A percentile compares a stretch with the other conserved stretches of the same genome.
Conservation (phyloP, 2,888 invertebrate species). For the Nomada ferruginata region DNA sequence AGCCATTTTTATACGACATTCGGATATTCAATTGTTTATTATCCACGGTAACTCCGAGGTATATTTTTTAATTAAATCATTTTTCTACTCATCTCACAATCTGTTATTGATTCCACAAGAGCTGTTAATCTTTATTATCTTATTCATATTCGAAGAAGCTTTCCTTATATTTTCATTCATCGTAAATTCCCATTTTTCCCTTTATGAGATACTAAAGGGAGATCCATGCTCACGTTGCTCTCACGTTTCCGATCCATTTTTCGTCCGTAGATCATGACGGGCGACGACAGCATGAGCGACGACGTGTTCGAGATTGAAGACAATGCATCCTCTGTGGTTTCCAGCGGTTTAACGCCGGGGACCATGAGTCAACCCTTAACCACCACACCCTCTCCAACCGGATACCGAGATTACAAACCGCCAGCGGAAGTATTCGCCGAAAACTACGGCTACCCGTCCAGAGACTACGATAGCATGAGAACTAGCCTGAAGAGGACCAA, state of each 20-base stretch:
- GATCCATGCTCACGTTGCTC: too few relatives aligned
- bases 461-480: slow-evolving; percentile 60
- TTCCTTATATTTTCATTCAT: too few relatives aligned
- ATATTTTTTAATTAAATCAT: too few relatives aligned
- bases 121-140: too few relatives aligned
- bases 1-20: too few relatives aligned
- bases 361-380: slow-evolving; percentile 56
- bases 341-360: slow-evolving; percentile 60
- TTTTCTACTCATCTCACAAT: too few relatives aligned
- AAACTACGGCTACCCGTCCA: slow-evolving; percentile 72
- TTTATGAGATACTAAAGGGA: too few relatives aligned
- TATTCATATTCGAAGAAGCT: too few relatives aligned
- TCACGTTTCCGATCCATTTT: slow-evolving; percentile 5
- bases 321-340: slow-evolving; percentile 67
- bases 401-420: slow-evolving; percentile 92
- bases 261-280: slow-evolving; percentile 85
- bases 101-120: too few relatives aligned
- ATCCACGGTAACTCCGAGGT: too few relatives aligned
- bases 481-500: slow-evolving; percentile 63
- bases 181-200: too few relatives aligned
- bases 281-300: slow-evolving; percentile 93
- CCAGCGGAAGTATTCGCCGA: slow-evolving; percentile 87
- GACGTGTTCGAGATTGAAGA: slow-evolving; percentile 91
- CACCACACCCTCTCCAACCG: slow-evolving; percentile 90
- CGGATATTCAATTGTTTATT: too few relatives aligned